Base-by-base conservation (phyloP, 2,113 vertebrate genomes). In the Tonatia bakeri region DNA sequence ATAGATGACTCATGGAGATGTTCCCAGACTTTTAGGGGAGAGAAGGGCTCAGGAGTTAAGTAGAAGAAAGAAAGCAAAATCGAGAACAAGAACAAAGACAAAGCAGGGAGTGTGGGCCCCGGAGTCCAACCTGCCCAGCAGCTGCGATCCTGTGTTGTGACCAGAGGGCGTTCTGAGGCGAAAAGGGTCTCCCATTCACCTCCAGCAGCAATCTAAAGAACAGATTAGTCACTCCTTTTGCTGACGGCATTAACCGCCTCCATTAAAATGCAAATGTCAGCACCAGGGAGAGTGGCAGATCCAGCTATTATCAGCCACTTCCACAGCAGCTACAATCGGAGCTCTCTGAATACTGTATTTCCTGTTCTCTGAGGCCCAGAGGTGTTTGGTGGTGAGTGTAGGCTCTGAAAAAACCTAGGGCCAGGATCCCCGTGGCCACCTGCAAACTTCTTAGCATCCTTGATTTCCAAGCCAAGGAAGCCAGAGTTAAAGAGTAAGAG, bases 181-280 rank as follows among this genome's bases (percentile, higher is more conserved):
- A 61, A 59, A 96, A 94, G 94, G 93, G 89, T 93, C 95, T 95
- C 83, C 90, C 93, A 59, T 72, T 79, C 59, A 97, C 94, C 86
- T 88, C 64, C 85, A 72, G 88, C 0, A 89, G 95, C 83, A 84
- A 93, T 13, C 82, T 70, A 93, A 89, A 93, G 92, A 79, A 91
- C 28, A 14, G 14, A 93, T 97, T 96, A 95, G 95, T 97, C 97
- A 96, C 91, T 97, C 72, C 24, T 50, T 88, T 59, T 61, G 76
- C 91, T 87, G 86, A 76, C 95, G 95, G 95, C 88, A 70, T 89
- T 89, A 75, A 77, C 91, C 45, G 89, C 96, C 97, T 96, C 94
- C 97, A 97, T 97, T 97, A 97, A 96, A 94, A 97, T 96, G 96
- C 96, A 97, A 97, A 98, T 97, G 83, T 93, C 93, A 97, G 77